These are phyloP conservation scores for Carcharodon carcharias DNA, from an alignment of 2,797 vertebrate genomes.

Conservation along the genomic window DNA sequence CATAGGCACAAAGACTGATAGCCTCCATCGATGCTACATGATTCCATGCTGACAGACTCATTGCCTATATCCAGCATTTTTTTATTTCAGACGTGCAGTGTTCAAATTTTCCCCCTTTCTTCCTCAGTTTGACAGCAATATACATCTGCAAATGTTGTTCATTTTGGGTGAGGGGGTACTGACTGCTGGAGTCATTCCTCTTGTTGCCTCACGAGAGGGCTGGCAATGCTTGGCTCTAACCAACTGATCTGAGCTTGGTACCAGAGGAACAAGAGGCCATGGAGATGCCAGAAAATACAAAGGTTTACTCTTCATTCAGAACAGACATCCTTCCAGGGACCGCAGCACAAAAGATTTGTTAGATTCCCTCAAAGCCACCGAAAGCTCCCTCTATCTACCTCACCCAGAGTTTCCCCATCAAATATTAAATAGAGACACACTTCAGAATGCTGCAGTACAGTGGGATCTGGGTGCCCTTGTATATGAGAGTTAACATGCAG, in stretches of 20 bases:
- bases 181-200: neutral
- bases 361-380: too few species aligned
- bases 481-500: too few species aligned
- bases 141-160: neutral
- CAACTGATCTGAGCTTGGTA: too few species aligned
- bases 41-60: neutral
- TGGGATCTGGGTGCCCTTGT: too few species aligned
- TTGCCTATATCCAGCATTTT: neutral
- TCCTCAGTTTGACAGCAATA: neutral
- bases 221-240: neutral
- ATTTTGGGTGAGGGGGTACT: too few species aligned
- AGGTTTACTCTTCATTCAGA: too few species aligned
- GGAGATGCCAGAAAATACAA: neutral
- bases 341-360: too few species aligned
- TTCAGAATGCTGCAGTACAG: too few species aligned
- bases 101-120: neutral
- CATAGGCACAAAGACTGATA: neutral
- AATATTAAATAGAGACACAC: too few species aligned
- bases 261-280: neutral
- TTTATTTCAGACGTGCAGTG: neutral
- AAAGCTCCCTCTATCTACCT: too few species aligned
- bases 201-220: neutral
- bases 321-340: too few species aligned
- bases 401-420: too few species aligned
- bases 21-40: neutral